A percentile compares a stretch with the other conserved stretches of the same genome.
phyloP scores from a whole-genome alignment of 2,797 vertebrate genomes.

The Phoebastria nigripes region DNA sequence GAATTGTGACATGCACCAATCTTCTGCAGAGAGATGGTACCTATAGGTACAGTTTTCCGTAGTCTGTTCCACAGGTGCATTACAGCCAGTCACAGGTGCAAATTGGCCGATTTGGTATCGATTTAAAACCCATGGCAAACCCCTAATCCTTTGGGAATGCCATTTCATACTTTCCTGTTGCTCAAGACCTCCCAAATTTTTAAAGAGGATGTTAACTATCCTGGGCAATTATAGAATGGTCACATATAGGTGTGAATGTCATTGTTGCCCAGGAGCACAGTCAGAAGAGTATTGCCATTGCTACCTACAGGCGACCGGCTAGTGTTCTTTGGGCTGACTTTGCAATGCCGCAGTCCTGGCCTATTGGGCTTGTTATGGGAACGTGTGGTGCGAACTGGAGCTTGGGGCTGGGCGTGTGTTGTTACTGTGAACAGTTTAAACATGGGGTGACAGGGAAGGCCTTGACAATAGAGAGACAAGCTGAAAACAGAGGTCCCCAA shows the following conservation, averaged over 20 bases:
- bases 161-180: neutral
- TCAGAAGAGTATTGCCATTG: neutral
- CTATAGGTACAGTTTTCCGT: neutral
- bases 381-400: neutral
- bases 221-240: neutral
- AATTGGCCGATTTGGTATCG: neutral
- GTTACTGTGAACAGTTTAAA: neutral
- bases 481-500: neutral
- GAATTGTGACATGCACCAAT: neutral
- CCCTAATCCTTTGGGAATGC: neutral
- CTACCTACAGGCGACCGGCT: neutral
- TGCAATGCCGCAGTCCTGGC: neutral
- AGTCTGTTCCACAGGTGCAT: neutral
- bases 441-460: neutral
- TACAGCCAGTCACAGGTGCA: neutral
- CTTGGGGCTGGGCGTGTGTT: accelerated
- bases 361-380: neutral
- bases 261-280: neutral
- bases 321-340: neutral
- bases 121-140: neutral
- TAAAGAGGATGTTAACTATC: neutral
- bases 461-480: neutral
- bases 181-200: neutral
- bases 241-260: neutral
- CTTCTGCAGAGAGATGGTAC: neutral